phyloP scores from a whole-genome alignment of 2,888 invertebrate species.

The Acronicta leporina region DNA sequence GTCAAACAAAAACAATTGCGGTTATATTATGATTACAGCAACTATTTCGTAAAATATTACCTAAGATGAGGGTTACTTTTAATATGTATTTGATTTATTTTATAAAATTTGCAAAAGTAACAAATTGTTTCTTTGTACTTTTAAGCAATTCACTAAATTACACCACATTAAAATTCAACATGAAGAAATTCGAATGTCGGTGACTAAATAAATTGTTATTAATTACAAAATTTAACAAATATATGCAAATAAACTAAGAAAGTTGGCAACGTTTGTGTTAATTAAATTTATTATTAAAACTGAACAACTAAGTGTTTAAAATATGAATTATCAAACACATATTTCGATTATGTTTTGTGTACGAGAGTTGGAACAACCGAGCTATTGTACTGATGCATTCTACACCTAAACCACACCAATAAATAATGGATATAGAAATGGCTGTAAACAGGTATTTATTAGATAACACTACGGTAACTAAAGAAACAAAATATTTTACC shows the following conservation, averaged over 20 bases:
- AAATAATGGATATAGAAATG: neutral
- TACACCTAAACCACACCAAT: neutral
- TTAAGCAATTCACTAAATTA: constrained; percentile 91
- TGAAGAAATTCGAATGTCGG: constrained; percentile 80
- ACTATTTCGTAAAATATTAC: constrained; percentile 85
- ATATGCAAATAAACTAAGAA: constrained; percentile 88
- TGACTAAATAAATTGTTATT: constrained; percentile 87
- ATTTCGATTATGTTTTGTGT: constrained; percentile 68
- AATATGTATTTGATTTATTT: constrained; percentile 86
- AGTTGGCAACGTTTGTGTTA: constrained; percentile 85
- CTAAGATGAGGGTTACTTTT: constrained; percentile 79
- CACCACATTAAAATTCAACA: constrained; percentile 86
- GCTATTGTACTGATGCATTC: constrained; percentile 56
- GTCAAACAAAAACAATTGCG: constrained; percentile 76
- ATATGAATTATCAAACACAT: constrained; percentile 86
- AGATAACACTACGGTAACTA: too few species aligned
- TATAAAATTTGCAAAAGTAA: constrained; percentile 93
- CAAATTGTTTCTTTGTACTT: constrained; percentile 92
- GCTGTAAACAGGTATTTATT: too few species aligned
- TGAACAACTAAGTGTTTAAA: constrained; percentile 85
- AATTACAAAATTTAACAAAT: constrained; percentile 86
- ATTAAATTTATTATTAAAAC: constrained; percentile 84
- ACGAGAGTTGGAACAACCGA: constrained; percentile 64
- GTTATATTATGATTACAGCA: constrained; percentile 82
- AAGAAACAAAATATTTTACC: too few species aligned